Evolutionary conservation across 1,140 invertebrate species (phyloP), one percentile per base, ranked within the genome.

Genomic region (Halesus radiatus): DNA sequence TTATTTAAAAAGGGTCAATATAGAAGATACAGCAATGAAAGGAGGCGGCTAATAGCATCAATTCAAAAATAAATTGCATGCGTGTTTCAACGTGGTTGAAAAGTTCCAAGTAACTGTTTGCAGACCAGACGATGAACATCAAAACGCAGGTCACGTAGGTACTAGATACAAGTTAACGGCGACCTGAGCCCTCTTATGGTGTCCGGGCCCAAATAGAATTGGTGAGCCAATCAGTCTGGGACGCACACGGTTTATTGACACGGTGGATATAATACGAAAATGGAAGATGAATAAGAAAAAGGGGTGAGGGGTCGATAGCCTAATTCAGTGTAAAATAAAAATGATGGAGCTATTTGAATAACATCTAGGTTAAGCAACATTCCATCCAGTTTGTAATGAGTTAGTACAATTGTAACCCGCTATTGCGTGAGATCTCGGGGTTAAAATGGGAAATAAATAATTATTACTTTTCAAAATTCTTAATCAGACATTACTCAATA

Each of bases 121-220:
- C 29, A 45, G 64, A 20, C 23, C 64, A 45, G 32, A 37, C 29
- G 26, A 13, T 45, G 8, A 16, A 37, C 26, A 50, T 72, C 10
- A 10, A 13, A 52, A 72, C 45, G 18, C 45, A 50, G n/a, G 50
- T 53, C 68, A 72, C 37, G 68, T 72, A 22, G 22, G 45, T 22
- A 6, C 45, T 22, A 52, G 68, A 72, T 53, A 26, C 20, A 53
- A 72, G 50, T 13, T 72, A 72, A 72, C 45, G 68, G 68, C 22
- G n/a, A 45, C 22, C 45, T 8, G 68, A 15, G 68, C 22, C 23
- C 68, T 68, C 68, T 72, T 52, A 53, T 72, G 68, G 68, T 53
- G 6, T 16, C 68, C 18, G 3, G 68, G 68, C 20, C 45, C 37
- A 22, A 26, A 16, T 72, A 53, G 68, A 22, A 53, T 37, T 18